These are phyloP conservation scores for Papilio gigon DNA, from an alignment of 2,888 invertebrate species.

Conservation along the genomic window DNA sequence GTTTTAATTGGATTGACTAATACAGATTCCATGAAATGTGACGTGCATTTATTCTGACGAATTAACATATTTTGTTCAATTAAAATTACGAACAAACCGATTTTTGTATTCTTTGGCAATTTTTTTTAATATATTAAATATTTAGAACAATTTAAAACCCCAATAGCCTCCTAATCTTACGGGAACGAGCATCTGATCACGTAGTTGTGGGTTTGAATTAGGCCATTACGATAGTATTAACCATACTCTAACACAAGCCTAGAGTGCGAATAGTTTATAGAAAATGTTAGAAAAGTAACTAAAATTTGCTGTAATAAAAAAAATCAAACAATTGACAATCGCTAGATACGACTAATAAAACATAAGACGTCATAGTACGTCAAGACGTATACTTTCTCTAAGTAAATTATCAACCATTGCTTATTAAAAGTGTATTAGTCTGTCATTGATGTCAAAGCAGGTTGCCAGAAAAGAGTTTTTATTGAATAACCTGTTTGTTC, in stretches of 20 bases:
- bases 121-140: too few relatives aligned
- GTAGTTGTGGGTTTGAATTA: too few relatives aligned
- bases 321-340: not conserved
- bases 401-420: constrained; percentile 8
- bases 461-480: constrained; percentile 1
- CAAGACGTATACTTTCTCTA: constrained; percentile 16
- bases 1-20: constrained; percentile 57
- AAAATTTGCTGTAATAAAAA: too few relatives aligned
- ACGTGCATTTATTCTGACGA: constrained; percentile 26
- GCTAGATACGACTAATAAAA: not conserved
- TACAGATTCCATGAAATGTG: constrained; percentile 59
- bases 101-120: too few relatives aligned
- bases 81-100: constrained; percentile 4
- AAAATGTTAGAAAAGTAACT: too few relatives aligned
- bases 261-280: too few relatives aligned
- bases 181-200: too few relatives aligned
- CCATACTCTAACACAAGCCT: too few relatives aligned
- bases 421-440: constrained; percentile 29
- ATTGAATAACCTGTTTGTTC: constrained; percentile 3
- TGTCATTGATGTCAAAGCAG: constrained; percentile 26
- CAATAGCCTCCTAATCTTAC: too few relatives aligned
- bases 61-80: constrained; percentile 28
- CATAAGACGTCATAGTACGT: not conserved
- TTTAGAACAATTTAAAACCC: too few relatives aligned
- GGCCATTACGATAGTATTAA: too few relatives aligned